phyloP scores from a whole-genome alignment of 2,888 invertebrate genomes.

The Tortrix viridana region DNA sequence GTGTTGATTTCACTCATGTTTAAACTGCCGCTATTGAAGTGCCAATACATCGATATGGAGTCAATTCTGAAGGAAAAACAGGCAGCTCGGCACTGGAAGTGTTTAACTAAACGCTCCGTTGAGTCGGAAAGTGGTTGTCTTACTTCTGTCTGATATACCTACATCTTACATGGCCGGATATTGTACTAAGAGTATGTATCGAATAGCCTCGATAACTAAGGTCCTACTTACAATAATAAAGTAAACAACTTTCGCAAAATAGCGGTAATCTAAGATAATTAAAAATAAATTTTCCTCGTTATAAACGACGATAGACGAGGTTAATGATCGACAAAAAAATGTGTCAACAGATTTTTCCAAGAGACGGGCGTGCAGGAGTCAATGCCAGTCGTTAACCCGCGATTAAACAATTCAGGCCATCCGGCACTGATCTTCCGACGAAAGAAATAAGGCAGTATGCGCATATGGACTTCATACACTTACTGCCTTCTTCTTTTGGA shows the following conservation, averaged over 20 bases:
- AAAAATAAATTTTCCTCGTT: slow-evolving; percentile 17
- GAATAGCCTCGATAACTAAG: slow-evolving; percentile 20
- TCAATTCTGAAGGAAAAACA: no score
- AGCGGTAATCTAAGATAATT: neutral
- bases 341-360: slow-evolving; percentile 61
- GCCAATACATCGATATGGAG: no score
- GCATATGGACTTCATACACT: no score
- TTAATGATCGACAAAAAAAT: slow-evolving; percentile 49
- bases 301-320: slow-evolving; percentile 41
- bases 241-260: neutral
- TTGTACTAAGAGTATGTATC: slow-evolving; percentile 12
- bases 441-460: no score
- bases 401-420: slow-evolving; percentile 70
- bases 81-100: no score
- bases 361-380: slow-evolving; percentile 60
- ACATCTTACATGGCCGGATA: slow-evolving; percentile 14
- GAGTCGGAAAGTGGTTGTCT: slow-evolving; percentile 58
- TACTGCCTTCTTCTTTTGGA: no score
- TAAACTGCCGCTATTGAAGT: slow-evolving; percentile 37
- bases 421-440: no score
- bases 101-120: slow-evolving; percentile 56
- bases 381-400: slow-evolving; percentile 74
- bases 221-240: neutral
- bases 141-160: slow-evolving; percentile 37
- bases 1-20: slow-evolving; percentile 24